A percentile compares a stretch with the other conserved stretches of the same genome.
These are phyloP conservation scores for Theropithecus gelada DNA, from an alignment of 2,113 vertebrate species.

Conservation along the genomic window DNA sequence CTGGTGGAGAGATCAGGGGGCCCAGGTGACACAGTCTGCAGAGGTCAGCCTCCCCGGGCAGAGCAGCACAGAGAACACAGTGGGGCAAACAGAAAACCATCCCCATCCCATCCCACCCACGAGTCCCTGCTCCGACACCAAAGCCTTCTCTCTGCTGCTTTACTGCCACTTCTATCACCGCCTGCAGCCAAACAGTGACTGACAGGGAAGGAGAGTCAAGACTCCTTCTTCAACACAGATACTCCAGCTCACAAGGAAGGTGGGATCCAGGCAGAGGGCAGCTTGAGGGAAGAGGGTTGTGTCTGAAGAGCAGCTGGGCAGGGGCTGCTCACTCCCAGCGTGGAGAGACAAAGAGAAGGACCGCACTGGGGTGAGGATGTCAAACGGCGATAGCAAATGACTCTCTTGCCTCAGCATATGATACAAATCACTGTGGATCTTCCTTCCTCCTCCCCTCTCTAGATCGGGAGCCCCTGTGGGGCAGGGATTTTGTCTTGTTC, in stretches of 20 bases:
- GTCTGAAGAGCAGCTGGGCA: neutral
- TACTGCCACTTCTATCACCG: neutral
- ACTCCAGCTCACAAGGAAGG: neutral
- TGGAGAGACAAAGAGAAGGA: neutral
- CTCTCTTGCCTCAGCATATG: neutral
- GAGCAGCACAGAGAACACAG: neutral
- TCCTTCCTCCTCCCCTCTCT: neutral
- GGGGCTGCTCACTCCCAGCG: neutral
- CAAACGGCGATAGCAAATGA: fast-evolving
- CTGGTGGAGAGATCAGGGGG: neutral
- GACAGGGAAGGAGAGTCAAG: neutral
- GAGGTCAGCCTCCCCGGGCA: neutral
- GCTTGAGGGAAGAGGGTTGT: neutral
- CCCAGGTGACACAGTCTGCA: neutral
- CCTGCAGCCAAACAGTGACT: neutral
- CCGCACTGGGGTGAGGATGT: neutral
- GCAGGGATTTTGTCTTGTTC: neutral
- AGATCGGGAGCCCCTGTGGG: neutral
- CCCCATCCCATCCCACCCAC: fast-evolving
- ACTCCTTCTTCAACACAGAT: neutral
- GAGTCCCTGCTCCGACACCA: neutral
- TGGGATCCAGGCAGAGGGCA: neutral
- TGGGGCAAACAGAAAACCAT: too few species aligned
- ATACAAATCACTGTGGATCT: neutral
- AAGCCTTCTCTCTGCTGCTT: neutral